Base-by-base conservation (phyloP, 2,797 vertebrate species). In the Phoebastria nigripes region DNA sequence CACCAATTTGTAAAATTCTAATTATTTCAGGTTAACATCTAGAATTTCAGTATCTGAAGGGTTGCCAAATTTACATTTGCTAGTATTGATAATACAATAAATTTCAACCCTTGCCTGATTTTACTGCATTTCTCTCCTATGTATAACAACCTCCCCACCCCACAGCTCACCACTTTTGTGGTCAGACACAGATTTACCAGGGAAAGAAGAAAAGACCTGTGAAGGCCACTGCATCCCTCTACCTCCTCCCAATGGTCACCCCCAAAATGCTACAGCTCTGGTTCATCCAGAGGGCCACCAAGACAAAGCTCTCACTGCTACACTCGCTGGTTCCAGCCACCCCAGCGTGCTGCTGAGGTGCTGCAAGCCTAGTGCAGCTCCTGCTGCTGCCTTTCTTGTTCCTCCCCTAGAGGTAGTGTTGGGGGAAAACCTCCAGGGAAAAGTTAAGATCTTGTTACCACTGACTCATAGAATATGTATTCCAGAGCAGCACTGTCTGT, bases 331-430 rank as follows among this genome's bases (percentile, higher is more conserved):
- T 31, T 73, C 52, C 61, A 81, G 56, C 7, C 25, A 67, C 20
- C 12, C 0, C 3, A 26, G 37, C 0, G 0, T 20, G 12, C 37
- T 69, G 46, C 47, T 7, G 1, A 87, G 29, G 10, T 12, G 26
- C 24, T 61, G 41, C 63, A 79, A 73, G 47, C 11, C 41, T 39
- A 66, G 29, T 1, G 4, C 47, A 71, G 37, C 56, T 80, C 51
- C 76, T 33, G 29, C 28, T 71, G 61, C 52, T 56, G 65, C 70
- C 33, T 69, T 37, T 67, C n/a, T 28, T 63, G 33, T 49, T 17
- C 39, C 26, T 67, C 21, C 42, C 35, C 54, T 31, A 29, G n/a
- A 74, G 24, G 16, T 2, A 67, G 31, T 4, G 15, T 12, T 71
- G 35, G 42, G 5, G 17, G 10, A 89, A 47, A 56, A 33, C 5